Percentiles rank a stretch among this genome's conserved stretches.
phyloP scores from a whole-genome alignment of 1,140 invertebrate genomes.

The Drosophila subobscura region DNA sequence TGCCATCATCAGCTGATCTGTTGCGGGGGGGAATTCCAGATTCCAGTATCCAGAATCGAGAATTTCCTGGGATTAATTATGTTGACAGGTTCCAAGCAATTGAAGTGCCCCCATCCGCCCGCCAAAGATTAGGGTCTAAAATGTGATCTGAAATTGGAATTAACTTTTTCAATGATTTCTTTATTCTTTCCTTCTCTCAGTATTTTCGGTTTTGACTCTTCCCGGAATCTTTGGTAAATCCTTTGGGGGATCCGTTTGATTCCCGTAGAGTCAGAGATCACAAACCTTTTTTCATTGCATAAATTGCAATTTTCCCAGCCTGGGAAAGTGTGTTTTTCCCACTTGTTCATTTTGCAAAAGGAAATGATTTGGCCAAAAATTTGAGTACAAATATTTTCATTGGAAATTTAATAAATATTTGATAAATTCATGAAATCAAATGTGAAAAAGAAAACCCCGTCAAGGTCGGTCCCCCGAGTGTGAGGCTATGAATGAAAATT shows the following conservation, averaged over 20 bases:
- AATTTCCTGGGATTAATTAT: constrained; percentile 64
- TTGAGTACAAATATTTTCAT: constrained; percentile 67
- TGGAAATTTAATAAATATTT: constrained; percentile 71
- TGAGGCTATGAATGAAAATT: constrained; percentile 51
- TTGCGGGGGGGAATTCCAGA: constrained; percentile 4
- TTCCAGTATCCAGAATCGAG: background rate
- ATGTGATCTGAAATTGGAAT: constrained; percentile 48
- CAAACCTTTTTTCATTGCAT: constrained; percentile 57
- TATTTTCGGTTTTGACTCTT: constrained; percentile 19
- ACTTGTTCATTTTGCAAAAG: constrained; percentile 40
- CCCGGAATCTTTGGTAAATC: constrained; percentile 25
- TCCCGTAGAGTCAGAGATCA: constrained; percentile 1
- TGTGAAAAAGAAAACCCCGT: constrained; percentile 19
- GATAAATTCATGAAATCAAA: constrained; percentile 27
- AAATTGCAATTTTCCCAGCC: constrained; percentile 36
- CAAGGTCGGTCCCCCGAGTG: constrained; percentile 45
- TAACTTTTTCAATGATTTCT: constrained; percentile 29
- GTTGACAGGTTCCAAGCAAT: constrained; percentile 72
- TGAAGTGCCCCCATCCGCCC: constrained; percentile 27
- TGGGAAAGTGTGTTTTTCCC: constrained; percentile 24
- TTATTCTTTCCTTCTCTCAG: no score
- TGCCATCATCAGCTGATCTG: constrained; percentile 72
- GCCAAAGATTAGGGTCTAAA: constrained; percentile 13
- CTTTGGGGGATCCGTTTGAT: constrained; percentile 10
- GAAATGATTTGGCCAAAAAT: constrained; percentile 66